Percentiles rank a stretch among this genome's conserved stretches.
Evolutionary conservation across 2,113 vertebrate species (phyloP).

Genomic region (Pedionomus torquatus): DNA sequence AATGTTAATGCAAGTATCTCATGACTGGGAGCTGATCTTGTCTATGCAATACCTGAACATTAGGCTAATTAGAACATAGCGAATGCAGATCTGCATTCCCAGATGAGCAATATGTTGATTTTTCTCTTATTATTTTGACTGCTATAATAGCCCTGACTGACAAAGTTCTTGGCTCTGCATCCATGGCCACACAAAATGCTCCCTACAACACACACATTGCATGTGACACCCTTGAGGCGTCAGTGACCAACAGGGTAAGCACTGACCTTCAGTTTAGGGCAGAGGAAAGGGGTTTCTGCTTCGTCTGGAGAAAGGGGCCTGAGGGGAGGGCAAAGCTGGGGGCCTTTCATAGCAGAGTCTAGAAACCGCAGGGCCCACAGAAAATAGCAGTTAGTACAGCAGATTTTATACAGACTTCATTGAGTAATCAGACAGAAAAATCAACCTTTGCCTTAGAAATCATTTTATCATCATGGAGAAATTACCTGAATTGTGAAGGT

Average conservation of each 20-base stretch:
- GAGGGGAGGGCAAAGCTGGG: constrained; percentile 74
- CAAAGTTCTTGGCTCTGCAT: constrained; percentile 72
- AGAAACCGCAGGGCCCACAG: constrained; percentile 80
- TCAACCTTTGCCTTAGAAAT: background rate
- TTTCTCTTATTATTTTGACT: constrained; percentile 59
- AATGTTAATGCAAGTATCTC: constrained; percentile 66
- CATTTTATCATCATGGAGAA: background rate
- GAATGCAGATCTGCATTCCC: constrained; percentile 64
- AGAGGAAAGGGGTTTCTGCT: constrained; percentile 75
- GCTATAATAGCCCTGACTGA: constrained; percentile 70
- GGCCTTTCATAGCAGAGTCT: constrained; percentile 80
- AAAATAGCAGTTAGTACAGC: constrained; percentile 41
- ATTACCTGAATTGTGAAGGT: background rate
- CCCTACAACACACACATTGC: constrained; percentile 78
- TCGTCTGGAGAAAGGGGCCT: constrained; percentile 79
- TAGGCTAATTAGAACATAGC: constrained; percentile 26
- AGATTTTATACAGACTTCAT: constrained; percentile 40
- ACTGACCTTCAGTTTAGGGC: constrained; percentile 75
- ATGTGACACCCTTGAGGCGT: constrained; percentile 79
- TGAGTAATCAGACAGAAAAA: background rate
- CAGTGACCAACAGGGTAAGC: constrained; percentile 78
- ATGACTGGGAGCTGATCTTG: constrained; percentile 64
- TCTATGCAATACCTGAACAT: constrained; percentile 57
- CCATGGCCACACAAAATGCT: constrained; percentile 42
- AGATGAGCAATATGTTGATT: constrained; percentile 58